Conservation (phyloP, 1,140 invertebrate genomes). For the Solen grandis region DNA sequence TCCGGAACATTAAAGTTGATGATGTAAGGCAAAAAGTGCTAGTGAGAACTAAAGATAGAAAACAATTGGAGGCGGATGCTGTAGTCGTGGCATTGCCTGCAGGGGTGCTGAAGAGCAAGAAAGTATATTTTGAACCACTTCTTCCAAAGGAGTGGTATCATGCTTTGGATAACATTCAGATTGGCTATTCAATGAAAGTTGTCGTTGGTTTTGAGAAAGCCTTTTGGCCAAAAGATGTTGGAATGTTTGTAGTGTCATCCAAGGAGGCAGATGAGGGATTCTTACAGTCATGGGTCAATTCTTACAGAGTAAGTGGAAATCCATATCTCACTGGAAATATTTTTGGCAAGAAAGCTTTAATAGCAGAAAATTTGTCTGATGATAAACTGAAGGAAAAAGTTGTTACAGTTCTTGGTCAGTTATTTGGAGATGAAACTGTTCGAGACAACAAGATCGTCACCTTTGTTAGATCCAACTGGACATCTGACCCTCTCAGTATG, state of each 20-base stretch:
- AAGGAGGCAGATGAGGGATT: slow-evolving; percentile 52
- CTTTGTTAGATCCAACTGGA: slow-evolving; percentile 63
- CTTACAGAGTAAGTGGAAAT: slow-evolving; percentile 53
- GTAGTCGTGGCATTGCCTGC: slow-evolving; percentile 69
- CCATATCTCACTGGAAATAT: slow-evolving; percentile 60
- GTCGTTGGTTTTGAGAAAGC: slow-evolving; percentile 68
- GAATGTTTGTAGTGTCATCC: slow-evolving; percentile 48
- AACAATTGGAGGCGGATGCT: slow-evolving; percentile 62
- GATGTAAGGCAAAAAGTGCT: slow-evolving; percentile 58
- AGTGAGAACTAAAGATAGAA: slow-evolving; percentile 60
- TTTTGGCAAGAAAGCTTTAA: slow-evolving; percentile 46
- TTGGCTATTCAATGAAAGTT: slow-evolving; percentile 58
- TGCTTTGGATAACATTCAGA: slow-evolving; percentile 56
- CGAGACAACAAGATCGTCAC: slow-evolving; percentile 51
- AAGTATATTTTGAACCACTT: slow-evolving; percentile 66
- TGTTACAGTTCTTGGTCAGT: slow-evolving; percentile 47
- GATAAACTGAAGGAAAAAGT: slow-evolving; percentile 58
- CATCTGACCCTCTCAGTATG: slow-evolving; percentile 54
- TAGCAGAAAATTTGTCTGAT: slow-evolving; percentile 60
- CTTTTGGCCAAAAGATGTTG: slow-evolving; percentile 70
- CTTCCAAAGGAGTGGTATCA: slow-evolving; percentile 57
- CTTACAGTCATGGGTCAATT: slow-evolving; percentile 67
- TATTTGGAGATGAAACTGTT: slow-evolving; percentile 64
- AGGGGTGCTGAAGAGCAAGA: slow-evolving; percentile 55
- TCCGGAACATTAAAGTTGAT: slow-evolving; percentile 67